Evolutionary conservation across 2,888 invertebrate species (phyloP).

Genomic region (Malthinus seriepunctatus): DNA sequence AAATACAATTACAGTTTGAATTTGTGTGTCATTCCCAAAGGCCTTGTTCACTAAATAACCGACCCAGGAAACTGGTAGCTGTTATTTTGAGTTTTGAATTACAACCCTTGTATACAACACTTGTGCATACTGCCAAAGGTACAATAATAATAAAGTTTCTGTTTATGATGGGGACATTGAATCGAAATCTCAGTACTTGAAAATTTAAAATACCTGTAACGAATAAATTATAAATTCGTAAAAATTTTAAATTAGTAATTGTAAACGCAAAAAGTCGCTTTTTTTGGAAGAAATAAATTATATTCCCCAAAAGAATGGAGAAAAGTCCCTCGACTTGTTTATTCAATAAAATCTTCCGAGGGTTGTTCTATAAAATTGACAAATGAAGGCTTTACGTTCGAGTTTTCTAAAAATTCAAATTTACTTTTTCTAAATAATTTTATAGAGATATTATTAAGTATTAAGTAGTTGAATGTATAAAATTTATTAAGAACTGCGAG

Average conservation of each 20-base stretch:
- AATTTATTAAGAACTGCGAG: constrained; percentile 15
- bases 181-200: constrained; percentile 4
- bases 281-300: too few species aligned
- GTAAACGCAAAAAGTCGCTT: too few species aligned
- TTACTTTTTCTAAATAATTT: neutral
- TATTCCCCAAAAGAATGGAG: too few species aligned
- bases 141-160: constrained; percentile 40
- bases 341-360: neutral
- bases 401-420: neutral
- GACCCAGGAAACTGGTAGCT: constrained; percentile 36
- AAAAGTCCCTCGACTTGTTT: too few species aligned
- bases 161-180: constrained; percentile 32
- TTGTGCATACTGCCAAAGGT: constrained; percentile 39
- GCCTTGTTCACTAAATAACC: constrained; percentile 36
- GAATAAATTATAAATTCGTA: too few species aligned
- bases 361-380: neutral
- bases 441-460: neutral
- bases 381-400: neutral
- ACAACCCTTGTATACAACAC: constrained; percentile 34
- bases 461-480: neutral
- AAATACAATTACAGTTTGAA: constrained; percentile 25
- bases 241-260: too few species aligned
- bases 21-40: constrained; percentile 31
- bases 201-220: too few species aligned
- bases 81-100: constrained; percentile 41